These are phyloP conservation scores for Cosmopolites sordidus DNA, from an alignment of 2,888 invertebrate species.

Conservation along the genomic window DNA sequence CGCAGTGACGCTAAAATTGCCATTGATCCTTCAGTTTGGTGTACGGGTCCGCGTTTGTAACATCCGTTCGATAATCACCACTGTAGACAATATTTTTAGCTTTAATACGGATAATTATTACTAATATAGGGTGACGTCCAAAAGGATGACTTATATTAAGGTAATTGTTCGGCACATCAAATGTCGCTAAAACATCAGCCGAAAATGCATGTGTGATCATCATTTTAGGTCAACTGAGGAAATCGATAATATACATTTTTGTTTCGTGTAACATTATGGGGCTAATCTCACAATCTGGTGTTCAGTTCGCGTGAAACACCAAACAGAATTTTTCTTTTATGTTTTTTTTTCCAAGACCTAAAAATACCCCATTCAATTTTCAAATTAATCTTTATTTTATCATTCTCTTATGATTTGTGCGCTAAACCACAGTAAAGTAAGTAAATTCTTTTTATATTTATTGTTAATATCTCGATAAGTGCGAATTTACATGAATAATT, in stretches of 20 bases:
- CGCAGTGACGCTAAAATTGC: constrained; percentile 17
- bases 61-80: constrained; percentile 18
- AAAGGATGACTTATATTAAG: constrained; percentile 26
- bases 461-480: no score
- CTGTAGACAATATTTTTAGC: constrained; percentile 24
- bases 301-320: no score
- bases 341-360: no score
- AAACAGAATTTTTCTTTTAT: no score
- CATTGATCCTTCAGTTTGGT: constrained; percentile 23
- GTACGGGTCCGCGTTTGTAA: constrained; percentile 19
- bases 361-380: no score
- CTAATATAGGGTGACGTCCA: constrained; percentile 22
- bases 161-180: constrained; percentile 15
- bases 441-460: no score
- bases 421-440: no score
- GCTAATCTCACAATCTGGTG: no score
- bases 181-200: no score
- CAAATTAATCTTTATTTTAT: no score
- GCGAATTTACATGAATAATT: no score
- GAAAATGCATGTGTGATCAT: neutral
- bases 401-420: no score
- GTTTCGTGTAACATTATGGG: constrained; percentile 10
- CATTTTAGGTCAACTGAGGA: constrained; percentile 16
- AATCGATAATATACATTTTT: constrained; percentile 22
- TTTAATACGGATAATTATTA: constrained; percentile 22